A percentile compares a stretch with the other conserved stretches of the same genome.
Evolutionary conservation across 2,113 vertebrate species (phyloP).

Genomic region (Vicugna pacos): DNA sequence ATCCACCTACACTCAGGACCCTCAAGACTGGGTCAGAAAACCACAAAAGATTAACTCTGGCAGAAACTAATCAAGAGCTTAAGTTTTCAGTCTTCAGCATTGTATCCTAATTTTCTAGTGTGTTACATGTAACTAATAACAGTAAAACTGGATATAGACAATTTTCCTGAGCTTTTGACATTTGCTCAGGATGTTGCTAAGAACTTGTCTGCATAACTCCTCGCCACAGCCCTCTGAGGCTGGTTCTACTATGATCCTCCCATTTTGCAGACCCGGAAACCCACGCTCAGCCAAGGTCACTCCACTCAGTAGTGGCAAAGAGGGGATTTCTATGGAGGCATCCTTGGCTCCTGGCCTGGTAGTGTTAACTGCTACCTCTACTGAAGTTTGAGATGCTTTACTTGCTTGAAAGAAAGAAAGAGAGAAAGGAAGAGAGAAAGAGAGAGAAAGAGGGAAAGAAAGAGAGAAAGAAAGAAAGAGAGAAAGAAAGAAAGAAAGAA

Average conservation of each 20-base stretch:
- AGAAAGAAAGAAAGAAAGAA: too few species aligned
- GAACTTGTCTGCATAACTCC: not conserved
- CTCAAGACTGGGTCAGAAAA: not conserved
- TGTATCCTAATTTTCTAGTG: not conserved
- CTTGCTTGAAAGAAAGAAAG: not conserved
- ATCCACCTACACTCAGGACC: not conserved
- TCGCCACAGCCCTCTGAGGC: not conserved
- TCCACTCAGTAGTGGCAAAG: not conserved
- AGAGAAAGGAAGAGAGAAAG: not conserved
- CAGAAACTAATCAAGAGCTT: not conserved
- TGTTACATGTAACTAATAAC: not conserved
- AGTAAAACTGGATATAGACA: not conserved
- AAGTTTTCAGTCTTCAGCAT: not conserved
- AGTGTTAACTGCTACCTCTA: constrained; percentile 38
- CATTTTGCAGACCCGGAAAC: constrained; percentile 11
- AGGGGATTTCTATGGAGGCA: not conserved
- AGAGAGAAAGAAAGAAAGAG: not conserved
- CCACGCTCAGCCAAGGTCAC: not conserved
- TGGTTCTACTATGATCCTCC: not conserved
- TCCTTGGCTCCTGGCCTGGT: not conserved
- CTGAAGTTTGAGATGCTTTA: not conserved
- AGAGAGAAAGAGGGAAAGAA: too few species aligned
- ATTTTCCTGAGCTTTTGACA: not conserved
- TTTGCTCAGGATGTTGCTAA: not conserved
- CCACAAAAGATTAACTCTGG: not conserved